These are phyloP conservation scores for Vireo griseus DNA, from an alignment of 2,797 vertebrate genomes.

Conservation along the genomic window DNA sequence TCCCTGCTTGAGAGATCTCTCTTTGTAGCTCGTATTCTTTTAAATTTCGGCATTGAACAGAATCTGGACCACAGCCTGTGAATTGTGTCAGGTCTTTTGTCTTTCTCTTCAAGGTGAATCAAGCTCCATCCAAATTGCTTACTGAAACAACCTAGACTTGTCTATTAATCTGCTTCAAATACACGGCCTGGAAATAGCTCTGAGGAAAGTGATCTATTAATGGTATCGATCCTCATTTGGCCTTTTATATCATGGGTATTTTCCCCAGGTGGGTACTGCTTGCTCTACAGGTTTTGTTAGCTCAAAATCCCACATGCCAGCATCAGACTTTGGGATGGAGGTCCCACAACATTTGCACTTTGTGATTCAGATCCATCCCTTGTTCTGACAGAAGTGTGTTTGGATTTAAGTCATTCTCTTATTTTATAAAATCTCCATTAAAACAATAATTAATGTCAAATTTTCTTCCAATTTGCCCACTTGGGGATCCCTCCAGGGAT, in stretches of 20 bases:
- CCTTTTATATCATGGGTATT: not conserved
- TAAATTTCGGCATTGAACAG: not conserved
- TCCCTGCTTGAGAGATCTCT: not conserved
- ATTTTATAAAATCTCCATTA: not conserved
- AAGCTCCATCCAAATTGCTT: not conserved
- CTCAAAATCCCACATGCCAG: not conserved
- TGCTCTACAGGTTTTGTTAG: not conserved
- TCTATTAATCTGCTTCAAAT: conserved; percentile 20
- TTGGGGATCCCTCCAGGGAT: not conserved
- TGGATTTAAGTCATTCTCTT: not conserved
- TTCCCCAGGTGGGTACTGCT: not conserved
- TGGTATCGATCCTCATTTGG: not conserved
- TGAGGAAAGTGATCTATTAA: not conserved
- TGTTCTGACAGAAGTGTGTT: not conserved
- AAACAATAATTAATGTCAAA: not conserved
- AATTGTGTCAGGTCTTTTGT: not conserved
- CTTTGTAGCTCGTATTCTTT: not conserved
- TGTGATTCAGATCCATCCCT: not conserved
- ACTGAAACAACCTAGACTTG: not conserved
- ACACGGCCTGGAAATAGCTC: not conserved
- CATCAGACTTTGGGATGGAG: not conserved
- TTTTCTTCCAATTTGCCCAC: not conserved
- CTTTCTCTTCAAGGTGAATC: not conserved
- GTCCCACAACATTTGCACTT: not conserved
- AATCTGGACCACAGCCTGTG: not conserved